Evolutionary conservation across 2,797 vertebrate genomes (phyloP).

Genomic region (Sitta carolinensis): DNA sequence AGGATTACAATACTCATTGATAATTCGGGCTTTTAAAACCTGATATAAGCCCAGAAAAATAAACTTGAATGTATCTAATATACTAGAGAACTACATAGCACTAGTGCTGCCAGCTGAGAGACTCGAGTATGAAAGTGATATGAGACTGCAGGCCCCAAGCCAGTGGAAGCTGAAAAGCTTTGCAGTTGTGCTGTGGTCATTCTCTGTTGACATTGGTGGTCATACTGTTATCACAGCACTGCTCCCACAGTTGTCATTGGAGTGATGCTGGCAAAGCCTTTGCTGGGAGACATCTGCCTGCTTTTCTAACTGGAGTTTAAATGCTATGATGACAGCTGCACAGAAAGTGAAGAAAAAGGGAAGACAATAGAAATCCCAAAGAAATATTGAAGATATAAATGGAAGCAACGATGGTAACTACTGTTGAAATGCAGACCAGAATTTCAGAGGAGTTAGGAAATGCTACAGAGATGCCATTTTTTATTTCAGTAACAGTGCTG

Average conservation of each 20-base stretch:
- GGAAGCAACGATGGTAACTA: background rate
- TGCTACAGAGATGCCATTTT: background rate
- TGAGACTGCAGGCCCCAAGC: background rate
- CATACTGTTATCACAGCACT: conserved; percentile 31
- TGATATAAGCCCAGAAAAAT: background rate
- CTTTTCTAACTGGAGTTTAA: background rate
- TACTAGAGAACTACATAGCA: background rate
- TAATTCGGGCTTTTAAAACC: background rate
- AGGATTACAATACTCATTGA: background rate
- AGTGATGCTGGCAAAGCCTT: conserved; percentile 53
- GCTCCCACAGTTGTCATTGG: conserved; percentile 54
- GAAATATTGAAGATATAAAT: conserved; percentile 31
- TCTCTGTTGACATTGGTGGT: conserved; percentile 13
- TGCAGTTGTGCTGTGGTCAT: conserved; percentile 66
- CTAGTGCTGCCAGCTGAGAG: background rate
- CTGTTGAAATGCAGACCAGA: background rate
- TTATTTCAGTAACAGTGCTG: background rate
- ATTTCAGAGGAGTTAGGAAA: background rate
- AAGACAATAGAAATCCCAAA: conserved; percentile 19
- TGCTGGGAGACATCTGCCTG: conserved; percentile 56
- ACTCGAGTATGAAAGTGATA: background rate
- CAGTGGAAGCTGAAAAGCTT: conserved; percentile 17
- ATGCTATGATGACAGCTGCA: conserved; percentile 54
- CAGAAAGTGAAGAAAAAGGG: conserved; percentile 35
- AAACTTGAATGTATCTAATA: background rate